Evolutionary conservation across 2,113 vertebrate species (phyloP).

Genomic region (Jaculus jaculus): DNA sequence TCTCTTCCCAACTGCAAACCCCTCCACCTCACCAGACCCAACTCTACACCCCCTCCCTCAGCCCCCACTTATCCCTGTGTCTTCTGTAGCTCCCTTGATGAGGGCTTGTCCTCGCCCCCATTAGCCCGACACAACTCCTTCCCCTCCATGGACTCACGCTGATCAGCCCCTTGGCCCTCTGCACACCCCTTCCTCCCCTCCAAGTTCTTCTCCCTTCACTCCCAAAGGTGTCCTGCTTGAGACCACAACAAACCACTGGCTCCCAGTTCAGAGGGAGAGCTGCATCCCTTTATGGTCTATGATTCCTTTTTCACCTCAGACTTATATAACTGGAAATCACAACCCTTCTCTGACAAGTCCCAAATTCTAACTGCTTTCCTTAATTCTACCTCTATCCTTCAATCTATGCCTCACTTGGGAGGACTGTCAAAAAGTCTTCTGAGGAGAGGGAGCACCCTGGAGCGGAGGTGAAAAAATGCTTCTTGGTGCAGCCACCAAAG

Average conservation of each 20-base stretch:
- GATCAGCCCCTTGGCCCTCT: no score
- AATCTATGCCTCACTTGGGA: background rate
- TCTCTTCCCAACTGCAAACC: background rate
- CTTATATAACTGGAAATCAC: background rate
- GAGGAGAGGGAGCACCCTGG: background rate
- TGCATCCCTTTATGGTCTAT: background rate
- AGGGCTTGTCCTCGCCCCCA: no score
- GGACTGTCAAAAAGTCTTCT: background rate
- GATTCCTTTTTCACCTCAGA: background rate
- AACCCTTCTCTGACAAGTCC: background rate
- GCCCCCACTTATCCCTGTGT: no score
- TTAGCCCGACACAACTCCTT: no score
- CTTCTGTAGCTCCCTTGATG: no score
- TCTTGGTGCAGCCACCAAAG: background rate
- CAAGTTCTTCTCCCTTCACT: background rate
- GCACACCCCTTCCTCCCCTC: background rate
- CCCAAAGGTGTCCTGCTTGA: background rate
- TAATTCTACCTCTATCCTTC: background rate
- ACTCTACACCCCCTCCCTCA: no score
- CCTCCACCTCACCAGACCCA: background rate
- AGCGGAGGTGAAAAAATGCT: background rate
- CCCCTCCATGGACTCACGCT: no score
- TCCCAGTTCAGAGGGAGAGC: background rate
- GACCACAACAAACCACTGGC: background rate
- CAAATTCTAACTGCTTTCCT: background rate